phyloP scores from a whole-genome alignment of 2,113 vertebrate species.

The Tyrannus savana region DNA sequence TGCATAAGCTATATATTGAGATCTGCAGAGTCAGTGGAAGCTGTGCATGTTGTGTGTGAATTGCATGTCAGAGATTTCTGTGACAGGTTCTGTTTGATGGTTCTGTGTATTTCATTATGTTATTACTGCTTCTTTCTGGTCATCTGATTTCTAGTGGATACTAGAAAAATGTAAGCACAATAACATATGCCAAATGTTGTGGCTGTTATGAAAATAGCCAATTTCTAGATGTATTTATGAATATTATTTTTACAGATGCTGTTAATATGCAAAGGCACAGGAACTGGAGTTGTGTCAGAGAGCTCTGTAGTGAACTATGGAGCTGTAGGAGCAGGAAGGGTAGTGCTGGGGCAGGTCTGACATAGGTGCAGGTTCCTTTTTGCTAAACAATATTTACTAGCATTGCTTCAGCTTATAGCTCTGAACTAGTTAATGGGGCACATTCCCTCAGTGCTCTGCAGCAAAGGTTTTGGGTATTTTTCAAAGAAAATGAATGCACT shows the following conservation, averaged over 20 bases:
- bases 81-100: background rate
- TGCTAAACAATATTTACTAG: background rate
- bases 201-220: background rate
- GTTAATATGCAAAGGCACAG: background rate
- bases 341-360: background rate
- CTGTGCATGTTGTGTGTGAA: background rate
- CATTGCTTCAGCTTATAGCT: background rate
- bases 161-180: background rate
- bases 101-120: background rate
- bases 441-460: conserved; percentile 23
- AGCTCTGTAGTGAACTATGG: background rate
- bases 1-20: background rate
- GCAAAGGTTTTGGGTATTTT: conserved; percentile 69
- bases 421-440: conserved; percentile 61
- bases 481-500: conserved; percentile 76
- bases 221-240: background rate
- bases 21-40: background rate
- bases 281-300: background rate
- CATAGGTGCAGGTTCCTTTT: background rate
- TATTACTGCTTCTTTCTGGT: background rate
- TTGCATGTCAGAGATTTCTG: background rate
- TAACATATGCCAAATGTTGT: background rate
- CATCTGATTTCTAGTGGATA: background rate
- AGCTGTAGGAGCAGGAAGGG: background rate
- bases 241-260: background rate